Conservation (phyloP, 2,888 invertebrate species). For the Macroteleia sp. region DNA sequence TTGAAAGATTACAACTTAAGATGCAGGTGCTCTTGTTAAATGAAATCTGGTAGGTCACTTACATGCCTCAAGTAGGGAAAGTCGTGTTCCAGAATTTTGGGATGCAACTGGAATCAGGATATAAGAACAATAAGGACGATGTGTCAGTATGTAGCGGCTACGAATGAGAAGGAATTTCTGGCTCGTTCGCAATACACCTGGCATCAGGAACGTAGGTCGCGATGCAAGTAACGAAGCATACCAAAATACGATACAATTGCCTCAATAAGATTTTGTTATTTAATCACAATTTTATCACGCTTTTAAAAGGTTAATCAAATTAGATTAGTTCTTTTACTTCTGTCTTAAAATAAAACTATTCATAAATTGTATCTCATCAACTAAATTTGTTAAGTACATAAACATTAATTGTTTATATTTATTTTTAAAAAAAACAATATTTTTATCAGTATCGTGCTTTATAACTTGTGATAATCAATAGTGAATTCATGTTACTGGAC, state of each 20-base stretch:
- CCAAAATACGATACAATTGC: background rate
- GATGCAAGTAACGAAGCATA: slow-evolving; percentile 10
- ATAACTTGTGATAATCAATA: slow-evolving; percentile 22
- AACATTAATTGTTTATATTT: too few species aligned
- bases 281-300: background rate
- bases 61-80: slow-evolving; percentile 18
- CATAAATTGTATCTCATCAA: too few species aligned
- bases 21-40: slow-evolving; percentile 35
- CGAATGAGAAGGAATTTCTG: slow-evolving; percentile 66
- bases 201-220: slow-evolving; percentile 70
- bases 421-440: too few species aligned
- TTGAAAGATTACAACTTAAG: background rate
- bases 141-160: background rate
- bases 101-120: slow-evolving; percentile 69
- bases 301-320: too few species aligned
- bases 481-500: background rate
- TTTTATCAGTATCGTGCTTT: background rate
- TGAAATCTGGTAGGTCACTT: slow-evolving; percentile 5
- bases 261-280: background rate
- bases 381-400: too few species aligned
- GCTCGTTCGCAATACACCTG: slow-evolving; percentile 74
- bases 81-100: slow-evolving; percentile 67
- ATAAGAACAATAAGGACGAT: slow-evolving; percentile 64
- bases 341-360: too few species aligned
- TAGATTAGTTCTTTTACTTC: too few species aligned